These are phyloP conservation scores for Prionace glauca DNA, from an alignment of 2,797 vertebrate species.

Conservation along the genomic window DNA sequence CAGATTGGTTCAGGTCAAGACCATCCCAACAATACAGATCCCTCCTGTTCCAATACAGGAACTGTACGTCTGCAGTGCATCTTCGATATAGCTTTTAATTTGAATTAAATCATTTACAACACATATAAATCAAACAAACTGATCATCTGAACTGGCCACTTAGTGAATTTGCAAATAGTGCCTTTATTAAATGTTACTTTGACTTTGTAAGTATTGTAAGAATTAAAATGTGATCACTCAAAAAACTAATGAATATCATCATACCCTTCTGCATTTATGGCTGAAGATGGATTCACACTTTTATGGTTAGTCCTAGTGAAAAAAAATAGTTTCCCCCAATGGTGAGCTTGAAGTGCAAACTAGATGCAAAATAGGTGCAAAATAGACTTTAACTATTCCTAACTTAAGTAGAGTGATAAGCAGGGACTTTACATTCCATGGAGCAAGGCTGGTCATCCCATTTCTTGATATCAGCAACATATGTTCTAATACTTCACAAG, in stretches of 20 bases:
- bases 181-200: background rate
- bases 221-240: background rate
- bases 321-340: background rate
- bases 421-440: background rate
- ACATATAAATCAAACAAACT: no score
- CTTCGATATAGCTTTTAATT: background rate
- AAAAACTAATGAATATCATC: background rate
- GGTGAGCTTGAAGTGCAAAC: background rate
- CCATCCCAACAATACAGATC: no score
- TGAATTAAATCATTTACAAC: background rate
- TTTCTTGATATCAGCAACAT: background rate
- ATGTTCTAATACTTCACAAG: background rate
- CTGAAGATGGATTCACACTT: background rate
- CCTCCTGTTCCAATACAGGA: no score
- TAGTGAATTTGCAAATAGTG: background rate
- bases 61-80: no score
- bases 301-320: background rate
- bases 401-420: background rate
- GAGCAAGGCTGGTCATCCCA: background rate
- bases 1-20: no score
- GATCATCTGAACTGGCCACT: background rate
- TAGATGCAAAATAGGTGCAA: no score
- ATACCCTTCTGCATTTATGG: background rate
- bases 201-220: background rate
- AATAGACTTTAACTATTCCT: background rate